Conservation (phyloP, 2,113 vertebrate species). For the Machaerirhynchus nigripectus region DNA sequence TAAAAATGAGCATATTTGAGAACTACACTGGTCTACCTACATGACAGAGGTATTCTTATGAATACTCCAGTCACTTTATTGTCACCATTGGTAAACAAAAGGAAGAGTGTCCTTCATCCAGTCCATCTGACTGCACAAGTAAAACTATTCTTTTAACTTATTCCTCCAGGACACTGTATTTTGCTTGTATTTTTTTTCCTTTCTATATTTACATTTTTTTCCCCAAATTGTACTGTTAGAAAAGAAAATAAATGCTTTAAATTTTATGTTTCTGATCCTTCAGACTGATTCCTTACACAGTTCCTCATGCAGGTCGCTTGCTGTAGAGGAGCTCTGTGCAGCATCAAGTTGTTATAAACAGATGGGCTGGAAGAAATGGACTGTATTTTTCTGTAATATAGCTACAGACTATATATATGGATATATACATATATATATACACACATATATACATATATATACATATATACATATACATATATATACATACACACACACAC, state of each 20-base stretch:
- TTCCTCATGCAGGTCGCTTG: not conserved
- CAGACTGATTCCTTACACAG: not conserved
- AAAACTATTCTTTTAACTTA: not conserved
- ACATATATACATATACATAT: too few relatives aligned
- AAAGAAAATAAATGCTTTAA: not conserved
- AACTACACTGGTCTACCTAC: not conserved
- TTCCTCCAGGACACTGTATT: not conserved
- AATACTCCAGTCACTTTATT: slow-evolving; percentile 1
- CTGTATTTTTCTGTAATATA: not conserved
- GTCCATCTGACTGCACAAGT: not conserved
- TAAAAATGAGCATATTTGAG: not conserved
- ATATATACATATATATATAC: rapidly evolving
- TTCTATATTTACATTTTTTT: not conserved
- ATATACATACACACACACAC: rapidly evolving
- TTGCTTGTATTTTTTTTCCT: not conserved
- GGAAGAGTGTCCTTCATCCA: not conserved
- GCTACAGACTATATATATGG: too few relatives aligned
- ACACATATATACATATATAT: rapidly evolving
- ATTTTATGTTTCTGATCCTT: not conserved
- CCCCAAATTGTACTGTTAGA: not conserved
- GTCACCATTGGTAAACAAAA: not conserved
- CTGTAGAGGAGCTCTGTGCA: not conserved
- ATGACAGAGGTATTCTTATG: not conserved
- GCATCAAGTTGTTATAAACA: not conserved
- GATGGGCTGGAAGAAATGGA: not conserved